Conservation (phyloP, 1,140 invertebrate species). For the Drosophila triauraria region DNA sequence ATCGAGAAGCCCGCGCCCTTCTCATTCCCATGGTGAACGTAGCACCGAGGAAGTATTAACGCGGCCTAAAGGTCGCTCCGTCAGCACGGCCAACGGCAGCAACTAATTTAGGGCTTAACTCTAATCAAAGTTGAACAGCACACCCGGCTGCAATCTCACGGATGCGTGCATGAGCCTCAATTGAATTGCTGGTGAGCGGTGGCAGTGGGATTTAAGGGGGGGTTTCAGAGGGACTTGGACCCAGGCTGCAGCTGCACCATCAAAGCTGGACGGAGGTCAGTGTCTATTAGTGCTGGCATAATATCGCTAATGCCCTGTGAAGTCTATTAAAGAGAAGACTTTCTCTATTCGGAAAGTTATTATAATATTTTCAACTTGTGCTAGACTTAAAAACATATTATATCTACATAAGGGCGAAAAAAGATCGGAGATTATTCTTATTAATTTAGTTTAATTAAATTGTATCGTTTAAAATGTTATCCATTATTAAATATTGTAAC, state of each 20-base stretch:
- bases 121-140: conserved; percentile 76
- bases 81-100: conserved; percentile 40
- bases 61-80: conserved; percentile 47
- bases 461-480: too few relatives aligned
- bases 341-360: too few relatives aligned
- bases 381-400: too few relatives aligned
- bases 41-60: conserved; percentile 29
- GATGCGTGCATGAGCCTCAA: conserved; percentile 35
- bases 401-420: too few relatives aligned
- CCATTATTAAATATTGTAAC: too few relatives aligned
- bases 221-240: background rate
- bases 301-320: background rate
- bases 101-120: conserved; percentile 81
- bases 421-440: too few relatives aligned
- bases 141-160: conserved; percentile 50
- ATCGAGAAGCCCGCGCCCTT: conserved; percentile 15
- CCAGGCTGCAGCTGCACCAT: conserved; percentile 16
- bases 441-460: too few relatives aligned
- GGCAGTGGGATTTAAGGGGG: background rate
- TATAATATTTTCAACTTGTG: too few relatives aligned
- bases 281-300: background rate
- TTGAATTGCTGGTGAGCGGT: conserved; percentile 17
- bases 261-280: conserved; percentile 13
- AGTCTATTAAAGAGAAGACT: too few relatives aligned
- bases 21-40: background rate